A percentile compares a stretch with the other conserved stretches of the same genome.
phyloP scores from a whole-genome alignment of 2,888 invertebrate species.

The Phyllotreta cruciferae region DNA sequence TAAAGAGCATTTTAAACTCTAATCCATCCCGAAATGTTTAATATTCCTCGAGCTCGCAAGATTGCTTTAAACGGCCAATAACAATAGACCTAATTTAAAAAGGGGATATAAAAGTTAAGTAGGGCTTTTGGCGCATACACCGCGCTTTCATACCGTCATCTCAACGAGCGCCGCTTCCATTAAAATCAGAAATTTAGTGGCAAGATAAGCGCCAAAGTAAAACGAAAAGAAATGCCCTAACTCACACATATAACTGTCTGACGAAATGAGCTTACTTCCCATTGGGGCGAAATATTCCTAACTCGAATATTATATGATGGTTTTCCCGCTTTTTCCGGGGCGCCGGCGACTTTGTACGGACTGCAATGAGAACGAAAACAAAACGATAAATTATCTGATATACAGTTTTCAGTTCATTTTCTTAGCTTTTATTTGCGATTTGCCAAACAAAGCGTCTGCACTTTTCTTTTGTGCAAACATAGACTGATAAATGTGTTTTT shows the following conservation, averaged over 20 bases:
- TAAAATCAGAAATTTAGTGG: slow-evolving; percentile 67
- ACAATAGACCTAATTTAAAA: slow-evolving; percentile 61
- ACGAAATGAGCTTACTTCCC: slow-evolving; percentile 58
- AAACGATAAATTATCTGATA: slow-evolving; percentile 59
- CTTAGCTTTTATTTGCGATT: slow-evolving; percentile 55
- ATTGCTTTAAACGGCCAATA: slow-evolving; percentile 59
- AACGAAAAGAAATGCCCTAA: slow-evolving; percentile 60
- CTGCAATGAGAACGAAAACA: slow-evolving; percentile 59
- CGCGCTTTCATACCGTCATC: slow-evolving; percentile 47
- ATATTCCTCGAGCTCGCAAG: slow-evolving; percentile 56
- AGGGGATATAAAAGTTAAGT: slow-evolving; percentile 58
- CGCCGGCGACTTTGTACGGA: slow-evolving; percentile 54
- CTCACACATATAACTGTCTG: slow-evolving; percentile 60
- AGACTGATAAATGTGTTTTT: slow-evolving; percentile 46
- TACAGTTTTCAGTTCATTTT: slow-evolving; percentile 60
- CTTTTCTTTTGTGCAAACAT: slow-evolving; percentile 49
- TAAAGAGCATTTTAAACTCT: slow-evolving; percentile 46
- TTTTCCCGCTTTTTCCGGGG: slow-evolving; percentile 52
- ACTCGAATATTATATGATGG: slow-evolving; percentile 55
- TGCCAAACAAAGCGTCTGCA: slow-evolving; percentile 54
- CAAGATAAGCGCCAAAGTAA: slow-evolving; percentile 63
- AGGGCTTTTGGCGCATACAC: slow-evolving; percentile 55
- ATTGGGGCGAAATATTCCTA: slow-evolving; percentile 57
- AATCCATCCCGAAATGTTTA: slow-evolving; percentile 55
- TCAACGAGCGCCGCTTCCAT: slow-evolving; percentile 64